Evolutionary conservation across 2,888 invertebrate genomes (phyloP).

Genomic region (Scrobipalpa costella): DNA sequence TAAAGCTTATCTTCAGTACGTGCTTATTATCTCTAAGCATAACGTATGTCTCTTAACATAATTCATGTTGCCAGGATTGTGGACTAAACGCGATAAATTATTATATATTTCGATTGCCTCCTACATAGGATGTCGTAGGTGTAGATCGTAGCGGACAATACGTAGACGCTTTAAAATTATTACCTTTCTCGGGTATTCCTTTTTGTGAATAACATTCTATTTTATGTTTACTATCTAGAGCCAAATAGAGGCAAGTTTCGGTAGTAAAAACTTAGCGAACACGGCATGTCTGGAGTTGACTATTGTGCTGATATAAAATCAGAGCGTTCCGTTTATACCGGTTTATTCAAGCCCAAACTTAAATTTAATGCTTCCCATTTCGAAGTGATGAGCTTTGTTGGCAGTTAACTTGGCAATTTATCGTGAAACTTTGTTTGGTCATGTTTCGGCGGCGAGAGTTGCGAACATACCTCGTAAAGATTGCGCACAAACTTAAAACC

Average conservation of each 20-base stretch:
- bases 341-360: constrained; percentile 23
- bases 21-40: background rate
- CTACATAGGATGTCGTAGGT: background rate
- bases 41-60: too few relatives aligned
- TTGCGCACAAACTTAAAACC: constrained; percentile 26
- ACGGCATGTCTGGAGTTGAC: background rate
- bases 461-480: constrained; percentile 37
- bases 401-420: constrained; percentile 41
- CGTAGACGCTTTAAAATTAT: background rate
- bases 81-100: background rate
- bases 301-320: constrained; percentile 13
- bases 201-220: background rate
- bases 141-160: background rate
- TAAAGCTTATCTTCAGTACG: background rate
- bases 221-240: background rate
- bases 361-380: constrained; percentile 22
- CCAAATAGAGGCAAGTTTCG: constrained; percentile 2
- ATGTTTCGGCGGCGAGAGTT: constrained; percentile 40
- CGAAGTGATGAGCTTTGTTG: constrained; percentile 44
- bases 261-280: constrained; percentile 12
- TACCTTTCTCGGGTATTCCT: background rate
- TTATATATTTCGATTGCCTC: background rate
- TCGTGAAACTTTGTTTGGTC: constrained; percentile 44
- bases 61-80: too few relatives aligned
- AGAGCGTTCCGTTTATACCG: constrained; percentile 11